Base-by-base conservation (phyloP, 2,797 vertebrate genomes). In the Tokudaia muenninki region DNA sequence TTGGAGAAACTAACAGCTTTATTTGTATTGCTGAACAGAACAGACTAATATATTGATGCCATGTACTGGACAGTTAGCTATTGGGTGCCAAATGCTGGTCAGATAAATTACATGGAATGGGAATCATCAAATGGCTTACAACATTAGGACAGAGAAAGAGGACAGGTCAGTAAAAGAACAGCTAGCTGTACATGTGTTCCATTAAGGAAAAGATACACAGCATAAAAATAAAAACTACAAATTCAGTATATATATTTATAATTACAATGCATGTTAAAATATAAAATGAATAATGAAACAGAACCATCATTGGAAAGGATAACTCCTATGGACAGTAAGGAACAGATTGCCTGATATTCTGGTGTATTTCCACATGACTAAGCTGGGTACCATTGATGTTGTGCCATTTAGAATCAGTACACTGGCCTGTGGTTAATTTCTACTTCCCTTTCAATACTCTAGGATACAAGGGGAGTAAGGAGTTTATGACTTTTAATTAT, bases 381-480 rank as follows among this genome's bases (percentile, higher is more conserved):
- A 65, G 29, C 72, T 21, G 84, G 55, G 47, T n/a, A 50, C 50
- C 50, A 81, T 59, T 67, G 6, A 67, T 72, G 3, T 0, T 31
- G 24, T 77, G 22, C n/a, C 22, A 44, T 72, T 80, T 87, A 37
- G 19, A 91, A n/a, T 87, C 63, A 96, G 90, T 72, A 93, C 29
- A 70, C 70, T 91, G 34, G 41, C 80, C 63, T 52, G 63, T 55
- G 34, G 21, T 81, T 92, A 87, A 92, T 22, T 90, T 94, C 50
- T 70, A 88, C n/a, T 87, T 81, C 87, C 34, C n/a, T 89, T 91
- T 96, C 89, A 92, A 87, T 86, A 57, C 77, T 16, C 65, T 86
- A 41, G 67, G 31, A 81, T 88, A 72, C 70, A 81, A 93, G 41
- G 14, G 65, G 6, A 26, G 3, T 83, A 24, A 21, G 44, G 19